Conservation (phyloP, 2,797 vertebrate genomes). For the Notolabrus celidotus region DNA sequence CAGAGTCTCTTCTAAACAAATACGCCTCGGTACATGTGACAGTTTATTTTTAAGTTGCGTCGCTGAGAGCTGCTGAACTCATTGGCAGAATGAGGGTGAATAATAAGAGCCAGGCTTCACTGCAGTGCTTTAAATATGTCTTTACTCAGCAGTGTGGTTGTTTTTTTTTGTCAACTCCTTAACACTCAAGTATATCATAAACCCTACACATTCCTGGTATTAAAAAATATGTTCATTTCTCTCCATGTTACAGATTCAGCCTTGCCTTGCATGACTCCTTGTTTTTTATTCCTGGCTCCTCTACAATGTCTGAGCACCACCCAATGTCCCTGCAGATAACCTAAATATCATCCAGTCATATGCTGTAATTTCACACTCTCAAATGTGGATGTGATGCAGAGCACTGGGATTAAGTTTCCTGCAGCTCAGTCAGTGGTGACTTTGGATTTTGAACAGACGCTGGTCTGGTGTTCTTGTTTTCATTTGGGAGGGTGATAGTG, state of each 20-base stretch:
- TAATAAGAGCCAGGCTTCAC: slow-evolving; percentile 38
- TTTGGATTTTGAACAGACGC: neutral
- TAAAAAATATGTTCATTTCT: neutral
- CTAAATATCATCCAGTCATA: slow-evolving; percentile 25
- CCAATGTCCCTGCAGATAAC: slow-evolving; percentile 15
- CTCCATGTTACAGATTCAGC: neutral
- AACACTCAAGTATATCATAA: neutral
- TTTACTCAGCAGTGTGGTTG: slow-evolving; percentile 8
- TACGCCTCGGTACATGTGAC: slow-evolving; percentile 55
- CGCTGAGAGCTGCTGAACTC: slow-evolving; percentile 47
- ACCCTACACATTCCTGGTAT: neutral
- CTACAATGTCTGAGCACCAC: slow-evolving; percentile 11
- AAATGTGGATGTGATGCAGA: slow-evolving; percentile 15
- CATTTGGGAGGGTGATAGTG: too few species aligned
- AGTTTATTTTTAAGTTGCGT: slow-evolving; percentile 70
- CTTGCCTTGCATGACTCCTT: neutral
- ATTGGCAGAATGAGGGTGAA: slow-evolving; percentile 65
- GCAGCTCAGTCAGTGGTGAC: slow-evolving; percentile 13
- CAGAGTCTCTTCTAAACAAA: slow-evolving; percentile 48
- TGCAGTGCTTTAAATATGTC: slow-evolving; percentile 25
- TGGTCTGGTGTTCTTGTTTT: too few species aligned
- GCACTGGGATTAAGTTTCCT: slow-evolving; percentile 23
- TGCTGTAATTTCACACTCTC: slow-evolving; percentile 61
- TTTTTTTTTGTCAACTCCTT: slow-evolving; percentile 5
- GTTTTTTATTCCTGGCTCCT: neutral